A percentile compares a stretch with the other conserved stretches of the same genome.
phyloP scores from a whole-genome alignment of 1,140 invertebrate species.

The Hyles vespertilio region DNA sequence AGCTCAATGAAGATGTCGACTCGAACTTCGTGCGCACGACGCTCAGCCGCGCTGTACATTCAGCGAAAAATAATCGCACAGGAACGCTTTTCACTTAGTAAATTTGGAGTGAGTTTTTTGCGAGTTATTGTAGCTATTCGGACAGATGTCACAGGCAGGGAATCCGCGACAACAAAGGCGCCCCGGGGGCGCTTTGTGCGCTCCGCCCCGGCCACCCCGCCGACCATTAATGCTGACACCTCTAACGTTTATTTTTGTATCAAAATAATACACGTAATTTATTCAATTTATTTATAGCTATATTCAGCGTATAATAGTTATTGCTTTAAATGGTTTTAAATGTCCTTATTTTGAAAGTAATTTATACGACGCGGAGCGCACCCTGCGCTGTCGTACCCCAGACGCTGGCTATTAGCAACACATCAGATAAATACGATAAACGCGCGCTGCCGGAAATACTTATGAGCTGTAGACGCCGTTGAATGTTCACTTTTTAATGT shows the following conservation, averaged over 20 bases:
- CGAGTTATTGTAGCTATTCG: slow-evolving; percentile 67
- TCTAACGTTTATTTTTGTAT: slow-evolving; percentile 57
- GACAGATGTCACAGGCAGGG: slow-evolving; percentile 70
- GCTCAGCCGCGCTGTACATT: slow-evolving; percentile 41
- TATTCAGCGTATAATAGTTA: slow-evolving; percentile 56
- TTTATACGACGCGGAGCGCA: slow-evolving; percentile 58
- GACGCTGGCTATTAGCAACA: slow-evolving; percentile 56
- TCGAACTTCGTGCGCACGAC: slow-evolving; percentile 19
- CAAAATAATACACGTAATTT: slow-evolving; percentile 65
- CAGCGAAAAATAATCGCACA: slow-evolving; percentile 48
- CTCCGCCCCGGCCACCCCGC: slow-evolving; percentile 44
- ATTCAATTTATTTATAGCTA: slow-evolving; percentile 64
- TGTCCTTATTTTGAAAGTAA: slow-evolving; percentile 68
- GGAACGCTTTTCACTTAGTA: slow-evolving; percentile 46
- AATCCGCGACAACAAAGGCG: slow-evolving; percentile 57
- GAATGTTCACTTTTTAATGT: slow-evolving; percentile 36
- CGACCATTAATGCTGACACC: slow-evolving; percentile 66
- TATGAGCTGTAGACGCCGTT: slow-evolving; percentile 27
- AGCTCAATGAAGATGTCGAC: slow-evolving; percentile 49
- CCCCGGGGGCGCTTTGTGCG: slow-evolving; percentile 63
- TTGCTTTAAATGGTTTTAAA: slow-evolving; percentile 72
- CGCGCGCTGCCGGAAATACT: slow-evolving; percentile 43
- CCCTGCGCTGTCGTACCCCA: slow-evolving; percentile 43
- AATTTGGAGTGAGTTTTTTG: slow-evolving; percentile 66
- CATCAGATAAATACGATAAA: slow-evolving; percentile 56